A percentile compares a stretch with the other conserved stretches of the same genome.
These are phyloP conservation scores for Musca domestica DNA, from an alignment of 1,140 invertebrate genomes.

Conservation along the genomic window DNA sequence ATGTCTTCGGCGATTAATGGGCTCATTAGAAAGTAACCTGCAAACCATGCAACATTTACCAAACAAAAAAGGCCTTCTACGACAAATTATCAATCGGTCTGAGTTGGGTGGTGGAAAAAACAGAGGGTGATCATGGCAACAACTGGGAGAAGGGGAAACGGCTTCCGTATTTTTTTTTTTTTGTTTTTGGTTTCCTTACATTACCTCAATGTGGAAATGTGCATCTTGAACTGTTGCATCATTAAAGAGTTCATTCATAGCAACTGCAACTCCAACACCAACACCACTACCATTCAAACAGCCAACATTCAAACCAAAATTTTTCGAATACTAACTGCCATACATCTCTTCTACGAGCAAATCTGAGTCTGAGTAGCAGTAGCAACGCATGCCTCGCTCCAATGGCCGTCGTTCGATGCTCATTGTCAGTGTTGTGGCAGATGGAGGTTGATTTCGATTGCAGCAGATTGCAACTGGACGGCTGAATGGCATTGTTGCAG, in stretches of 20 bases:
- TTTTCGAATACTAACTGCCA: not conserved
- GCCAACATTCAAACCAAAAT: not conserved
- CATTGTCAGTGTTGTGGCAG: constrained; percentile 9
- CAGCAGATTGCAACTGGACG: too few relatives aligned
- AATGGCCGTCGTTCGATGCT: not conserved
- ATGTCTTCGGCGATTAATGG: not conserved
- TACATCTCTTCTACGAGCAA: too few relatives aligned
- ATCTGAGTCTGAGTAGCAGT: too few relatives aligned
- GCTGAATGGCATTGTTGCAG: too few relatives aligned
- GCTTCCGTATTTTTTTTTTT: too few relatives aligned
- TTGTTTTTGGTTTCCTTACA: too few relatives aligned
- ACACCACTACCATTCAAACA: not conserved
- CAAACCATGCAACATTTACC: not conserved
- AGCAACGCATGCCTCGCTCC: too few relatives aligned
- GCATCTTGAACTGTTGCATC: constrained; percentile 20
- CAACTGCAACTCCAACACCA: not conserved
- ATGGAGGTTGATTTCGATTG: not conserved
- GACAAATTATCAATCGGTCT: too few relatives aligned
- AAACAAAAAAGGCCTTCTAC: not conserved
- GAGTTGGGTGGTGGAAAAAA: too few relatives aligned
- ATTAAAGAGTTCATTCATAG: constrained; percentile 10
- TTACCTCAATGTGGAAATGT: too few relatives aligned
- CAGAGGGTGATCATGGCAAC: not conserved
- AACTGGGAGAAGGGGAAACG: not conserved
- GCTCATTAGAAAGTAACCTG: constrained; percentile 15